Evolutionary conservation across 2,888 invertebrate genomes (phyloP).

Genomic region (Chloromyia formosa): DNA sequence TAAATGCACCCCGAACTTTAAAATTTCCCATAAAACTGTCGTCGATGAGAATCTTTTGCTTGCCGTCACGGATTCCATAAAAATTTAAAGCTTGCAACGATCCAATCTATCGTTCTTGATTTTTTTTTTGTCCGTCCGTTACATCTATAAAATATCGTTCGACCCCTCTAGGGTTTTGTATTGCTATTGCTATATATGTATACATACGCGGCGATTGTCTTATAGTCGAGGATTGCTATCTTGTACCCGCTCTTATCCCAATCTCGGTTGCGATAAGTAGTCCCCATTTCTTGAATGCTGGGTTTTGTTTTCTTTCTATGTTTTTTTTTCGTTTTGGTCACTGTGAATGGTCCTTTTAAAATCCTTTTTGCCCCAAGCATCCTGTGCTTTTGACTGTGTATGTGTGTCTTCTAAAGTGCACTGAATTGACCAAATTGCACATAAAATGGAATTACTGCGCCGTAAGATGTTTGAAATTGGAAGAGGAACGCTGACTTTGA

Average conservation of each 20-base stretch:
- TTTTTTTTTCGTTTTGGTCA: not conserved
- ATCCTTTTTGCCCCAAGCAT: no score
- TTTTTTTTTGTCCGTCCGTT: no score
- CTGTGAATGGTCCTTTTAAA: no score
- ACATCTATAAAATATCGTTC: slow-evolving; percentile 31
- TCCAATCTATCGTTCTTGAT: slow-evolving; percentile 33
- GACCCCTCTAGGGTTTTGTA: slow-evolving; percentile 20
- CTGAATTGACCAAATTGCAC: slow-evolving; percentile 44
- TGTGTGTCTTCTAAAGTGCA: slow-evolving; percentile 36
- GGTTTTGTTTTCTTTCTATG: slow-evolving; percentile 4
- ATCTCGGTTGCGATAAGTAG: slow-evolving; percentile 23
- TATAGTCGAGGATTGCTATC: slow-evolving; percentile 5
- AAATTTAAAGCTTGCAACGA: slow-evolving; percentile 40
- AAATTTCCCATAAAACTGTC: slow-evolving; percentile 24
- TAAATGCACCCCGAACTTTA: not conserved
- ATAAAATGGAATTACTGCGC: slow-evolving; percentile 42
- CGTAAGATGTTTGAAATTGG: slow-evolving; percentile 30
- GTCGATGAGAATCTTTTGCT: slow-evolving; percentile 10
- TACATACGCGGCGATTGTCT: not conserved
- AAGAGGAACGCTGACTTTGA: slow-evolving; percentile 7
- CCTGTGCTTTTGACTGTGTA: not conserved
- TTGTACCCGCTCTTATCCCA: slow-evolving; percentile 13
- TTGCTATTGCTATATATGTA: no score
- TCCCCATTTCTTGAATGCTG: not conserved
- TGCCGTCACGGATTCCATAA: slow-evolving; percentile 20